These are phyloP conservation scores for Actinernus sp. DNA, from an alignment of 92 coral and sea anemone genomes.

Conservation along the genomic window DNA sequence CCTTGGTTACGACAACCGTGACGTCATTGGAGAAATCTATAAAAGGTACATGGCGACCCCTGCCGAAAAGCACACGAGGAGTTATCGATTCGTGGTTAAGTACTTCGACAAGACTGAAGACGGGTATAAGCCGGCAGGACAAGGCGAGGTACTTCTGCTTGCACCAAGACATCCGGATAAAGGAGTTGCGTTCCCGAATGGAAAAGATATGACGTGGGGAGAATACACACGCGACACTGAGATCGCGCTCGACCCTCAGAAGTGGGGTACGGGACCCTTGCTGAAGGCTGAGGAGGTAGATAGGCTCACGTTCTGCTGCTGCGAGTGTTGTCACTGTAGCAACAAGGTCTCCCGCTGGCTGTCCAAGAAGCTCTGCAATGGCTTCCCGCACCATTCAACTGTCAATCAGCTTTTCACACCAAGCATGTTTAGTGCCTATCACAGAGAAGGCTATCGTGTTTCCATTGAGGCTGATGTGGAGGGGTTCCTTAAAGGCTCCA, in stretches of 20 bases:
- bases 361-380: constrained; percentile 57
- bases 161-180: constrained; percentile 86
- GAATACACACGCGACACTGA: constrained; percentile 76
- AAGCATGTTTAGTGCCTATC: constrained; percentile 75
- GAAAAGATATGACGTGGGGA: constrained; percentile 73
- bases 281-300: constrained; percentile 80
- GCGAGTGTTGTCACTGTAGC: constrained; percentile 84
- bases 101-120: constrained; percentile 65
- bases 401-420: constrained; percentile 83
- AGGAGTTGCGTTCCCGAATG: constrained; percentile 58
- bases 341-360: constrained; percentile 12
- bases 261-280: constrained; percentile 90
- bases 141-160: constrained; percentile 76
- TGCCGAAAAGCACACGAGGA: constrained; percentile 63
- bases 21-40: constrained; percentile 73
- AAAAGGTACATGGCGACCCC: constrained; percentile 68
- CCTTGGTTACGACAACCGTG: constrained; percentile 78
- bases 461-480: constrained; percentile 81
- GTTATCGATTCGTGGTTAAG: constrained; percentile 78
- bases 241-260: constrained; percentile 56
- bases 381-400: constrained; percentile 74
- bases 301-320: constrained; percentile 88
- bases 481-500: too few relatives aligned
- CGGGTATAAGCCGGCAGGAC: constrained; percentile 60
- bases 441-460: constrained; percentile 91